phyloP scores from a whole-genome alignment of 2,888 invertebrate species.

The Lamproptera curius region DNA sequence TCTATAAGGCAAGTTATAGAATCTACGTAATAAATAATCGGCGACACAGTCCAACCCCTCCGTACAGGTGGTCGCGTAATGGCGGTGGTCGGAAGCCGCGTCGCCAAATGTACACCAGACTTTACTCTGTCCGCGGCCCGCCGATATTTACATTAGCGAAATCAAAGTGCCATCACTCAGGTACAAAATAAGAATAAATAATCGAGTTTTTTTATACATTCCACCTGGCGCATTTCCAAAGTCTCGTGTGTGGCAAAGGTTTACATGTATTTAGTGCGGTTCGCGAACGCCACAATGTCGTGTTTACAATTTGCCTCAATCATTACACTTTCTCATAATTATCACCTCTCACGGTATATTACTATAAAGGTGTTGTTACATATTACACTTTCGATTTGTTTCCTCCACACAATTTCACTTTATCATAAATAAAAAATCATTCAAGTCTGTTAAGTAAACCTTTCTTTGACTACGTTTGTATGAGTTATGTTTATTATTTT shows the following conservation, averaged over 20 bases:
- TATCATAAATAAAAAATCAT: neutral
- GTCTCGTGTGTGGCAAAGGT: conserved; percentile 8
- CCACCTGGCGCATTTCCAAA: conserved; percentile 9
- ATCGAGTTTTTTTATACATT: conserved; percentile 20
- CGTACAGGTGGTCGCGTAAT: neutral
- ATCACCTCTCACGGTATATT: neutral
- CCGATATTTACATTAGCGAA: conserved; percentile 31
- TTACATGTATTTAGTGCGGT: conserved; percentile 10
- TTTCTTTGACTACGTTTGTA: neutral
- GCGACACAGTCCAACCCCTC: conserved; percentile 10
- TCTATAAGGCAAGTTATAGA: conserved; percentile 57
- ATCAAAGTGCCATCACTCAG: conserved; percentile 36
- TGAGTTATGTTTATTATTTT: neutral
- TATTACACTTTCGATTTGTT: neutral
- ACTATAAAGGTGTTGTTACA: neutral
- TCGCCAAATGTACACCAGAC: conserved; percentile 10
- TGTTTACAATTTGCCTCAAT: conserved; percentile 2
- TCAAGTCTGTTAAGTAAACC: conserved; percentile 7
- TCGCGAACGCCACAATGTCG: conserved; percentile 1
- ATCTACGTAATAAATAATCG: conserved; percentile 30
- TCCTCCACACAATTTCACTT: neutral
- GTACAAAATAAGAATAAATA: conserved; percentile 31
- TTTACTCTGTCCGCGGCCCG: conserved; percentile 3
- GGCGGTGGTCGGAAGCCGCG: neutral
- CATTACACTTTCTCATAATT: neutral